Evolutionary conservation across 1,140 invertebrate species (phyloP).

Genomic region (Orius laevigatus): DNA sequence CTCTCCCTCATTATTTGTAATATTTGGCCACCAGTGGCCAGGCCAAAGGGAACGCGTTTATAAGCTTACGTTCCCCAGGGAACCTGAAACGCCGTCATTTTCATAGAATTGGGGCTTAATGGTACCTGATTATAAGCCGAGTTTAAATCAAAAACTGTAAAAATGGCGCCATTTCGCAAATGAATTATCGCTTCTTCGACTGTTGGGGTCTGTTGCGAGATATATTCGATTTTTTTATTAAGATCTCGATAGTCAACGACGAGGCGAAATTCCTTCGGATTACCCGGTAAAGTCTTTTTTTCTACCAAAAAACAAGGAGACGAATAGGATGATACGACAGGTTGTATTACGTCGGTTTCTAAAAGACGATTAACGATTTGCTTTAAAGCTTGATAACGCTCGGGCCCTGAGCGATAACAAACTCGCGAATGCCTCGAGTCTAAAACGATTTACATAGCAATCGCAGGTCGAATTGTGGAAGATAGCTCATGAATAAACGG

Average conservation of each 20-base stretch:
- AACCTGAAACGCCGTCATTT: not conserved
- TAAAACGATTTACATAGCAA: no score
- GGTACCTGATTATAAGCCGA: not conserved
- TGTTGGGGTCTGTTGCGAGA: not conserved
- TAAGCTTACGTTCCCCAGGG: not conserved
- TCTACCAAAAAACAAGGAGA: not conserved
- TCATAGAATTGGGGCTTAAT: not conserved
- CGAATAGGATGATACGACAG: not conserved
- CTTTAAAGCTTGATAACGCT: not conserved
- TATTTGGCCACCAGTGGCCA: constrained; percentile 18
- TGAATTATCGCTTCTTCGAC: not conserved
- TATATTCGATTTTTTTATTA: not conserved
- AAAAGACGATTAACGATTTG: not conserved
- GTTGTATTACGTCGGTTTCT: not conserved
- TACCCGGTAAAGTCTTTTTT: no score
- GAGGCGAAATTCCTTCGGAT: no score
- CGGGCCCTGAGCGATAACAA: not conserved
- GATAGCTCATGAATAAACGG: no score
- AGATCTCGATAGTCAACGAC: not conserved
- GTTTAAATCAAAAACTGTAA: not conserved
- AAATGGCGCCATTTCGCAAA: not conserved
- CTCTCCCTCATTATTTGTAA: constrained; percentile 25
- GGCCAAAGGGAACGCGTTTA: not conserved
- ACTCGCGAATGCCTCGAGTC: not conserved
- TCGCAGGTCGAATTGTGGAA: no score